These are phyloP conservation scores for Gambusia affinis DNA, from an alignment of 2,113 vertebrate species.

Conservation along the genomic window DNA sequence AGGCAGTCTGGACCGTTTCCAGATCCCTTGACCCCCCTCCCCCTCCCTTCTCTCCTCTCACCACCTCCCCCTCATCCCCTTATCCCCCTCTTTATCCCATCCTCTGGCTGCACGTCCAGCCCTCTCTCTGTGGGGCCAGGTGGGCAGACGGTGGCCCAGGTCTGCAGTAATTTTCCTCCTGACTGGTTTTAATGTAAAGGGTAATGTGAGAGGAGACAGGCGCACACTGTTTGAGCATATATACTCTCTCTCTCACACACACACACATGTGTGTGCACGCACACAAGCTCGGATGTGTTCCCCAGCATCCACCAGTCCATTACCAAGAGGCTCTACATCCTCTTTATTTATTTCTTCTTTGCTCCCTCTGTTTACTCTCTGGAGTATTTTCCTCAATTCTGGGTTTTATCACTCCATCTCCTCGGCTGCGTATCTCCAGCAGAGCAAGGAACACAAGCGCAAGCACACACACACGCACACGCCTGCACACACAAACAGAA, in stretches of 20 bases:
- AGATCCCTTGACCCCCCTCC: conserved; percentile 27
- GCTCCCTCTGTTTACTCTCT: conserved; percentile 68
- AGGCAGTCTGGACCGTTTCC: conserved; percentile 16
- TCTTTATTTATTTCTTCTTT: conserved; percentile 69
- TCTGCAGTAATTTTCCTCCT: conserved; percentile 81
- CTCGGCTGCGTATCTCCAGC: conserved; percentile 26
- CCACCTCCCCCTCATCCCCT: conserved; percentile 25
- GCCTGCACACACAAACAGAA: not conserved
- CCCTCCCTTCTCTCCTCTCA: conserved; percentile 4
- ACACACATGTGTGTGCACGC: not conserved
- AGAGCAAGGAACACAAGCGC: conserved; percentile 10
- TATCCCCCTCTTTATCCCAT: conserved; percentile 55
- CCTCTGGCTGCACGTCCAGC: conserved; percentile 42
- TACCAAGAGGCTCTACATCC: conserved; percentile 59
- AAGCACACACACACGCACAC: conserved; percentile 9
- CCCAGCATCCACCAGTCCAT: conserved; percentile 54
- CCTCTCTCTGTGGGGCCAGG: conserved; percentile 74
- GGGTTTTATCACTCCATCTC: conserved; percentile 60
- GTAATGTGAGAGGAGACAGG: conserved; percentile 77
- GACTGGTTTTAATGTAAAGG: conserved; percentile 85
- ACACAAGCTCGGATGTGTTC: conserved; percentile 49
- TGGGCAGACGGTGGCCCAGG: conserved; percentile 76
- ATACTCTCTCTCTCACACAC: not conserved
- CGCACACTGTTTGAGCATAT: conserved; percentile 24
- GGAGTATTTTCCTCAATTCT: conserved; percentile 61